These are phyloP conservation scores for Hemichromis elongatus DNA, from an alignment of 2,113 vertebrate genomes.

Conservation along the genomic window DNA sequence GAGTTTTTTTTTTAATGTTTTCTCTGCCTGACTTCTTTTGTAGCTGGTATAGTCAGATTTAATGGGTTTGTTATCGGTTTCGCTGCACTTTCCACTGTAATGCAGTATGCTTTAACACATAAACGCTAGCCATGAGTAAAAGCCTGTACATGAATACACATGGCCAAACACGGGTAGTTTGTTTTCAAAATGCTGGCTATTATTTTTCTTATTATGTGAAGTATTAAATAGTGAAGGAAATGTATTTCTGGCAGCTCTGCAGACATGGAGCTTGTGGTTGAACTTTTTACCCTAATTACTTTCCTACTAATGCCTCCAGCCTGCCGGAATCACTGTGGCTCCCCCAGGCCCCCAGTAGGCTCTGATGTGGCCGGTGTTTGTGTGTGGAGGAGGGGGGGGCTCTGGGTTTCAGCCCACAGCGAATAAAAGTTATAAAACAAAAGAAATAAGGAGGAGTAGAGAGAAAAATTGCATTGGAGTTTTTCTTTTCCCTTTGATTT, in stretches of 20 bases:
- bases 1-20: neutral
- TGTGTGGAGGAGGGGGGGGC: conserved; percentile 72
- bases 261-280: conserved; percentile 84
- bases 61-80: neutral
- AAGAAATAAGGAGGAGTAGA: conserved; percentile 18
- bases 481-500: neutral
- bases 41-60: neutral
- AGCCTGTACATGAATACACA: conserved; percentile 9
- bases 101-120: conserved; percentile 5
- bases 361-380: conserved; percentile 94
- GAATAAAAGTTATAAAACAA: neutral
- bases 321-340: conserved; percentile 88
- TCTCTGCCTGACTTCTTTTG: neutral
- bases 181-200: conserved; percentile 73
- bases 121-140: neutral
- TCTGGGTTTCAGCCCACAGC: neutral
- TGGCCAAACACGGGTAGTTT: conserved; percentile 66
- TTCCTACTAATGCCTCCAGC: conserved; percentile 90
- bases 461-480: conserved; percentile 65
- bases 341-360: conserved; percentile 81
- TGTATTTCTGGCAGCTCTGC: conserved; percentile 84
- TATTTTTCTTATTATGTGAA: conserved; percentile 63
- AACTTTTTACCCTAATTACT: conserved; percentile 99
- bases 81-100: neutral
- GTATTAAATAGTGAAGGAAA: conserved; percentile 80